Base-by-base conservation (phyloP, 1,140 invertebrate genomes). In the Semibalanus balanoides region DNA sequence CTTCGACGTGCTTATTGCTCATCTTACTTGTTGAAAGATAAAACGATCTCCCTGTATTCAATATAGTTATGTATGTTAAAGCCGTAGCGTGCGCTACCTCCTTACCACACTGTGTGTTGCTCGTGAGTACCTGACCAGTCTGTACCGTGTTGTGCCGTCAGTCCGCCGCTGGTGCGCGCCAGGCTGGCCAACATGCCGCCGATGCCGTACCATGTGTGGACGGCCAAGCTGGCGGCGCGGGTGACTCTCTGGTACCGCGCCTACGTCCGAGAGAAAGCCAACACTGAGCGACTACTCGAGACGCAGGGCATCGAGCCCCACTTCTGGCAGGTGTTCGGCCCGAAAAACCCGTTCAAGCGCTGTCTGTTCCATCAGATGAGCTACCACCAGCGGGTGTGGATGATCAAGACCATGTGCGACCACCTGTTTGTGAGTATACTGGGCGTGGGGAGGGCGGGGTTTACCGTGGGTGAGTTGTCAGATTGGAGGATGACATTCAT, bases 191-290 rank as follows among this genome's bases (percentile, higher is more conserved):
- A 84, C 81, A 83, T 87, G 78, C 86, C 85, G 70, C 81, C 86
- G 31, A 88, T 88, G 87, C 87, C 88, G 31, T 89, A 88, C 78
- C 84, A 84, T 78, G 87, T 88, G 77, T 89, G 88, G 88, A 86
- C 86, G 9, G 83, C 85, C 64, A 86, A 87, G 77, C 81, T 89
- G 30, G 78, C 82, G 19, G 82, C 84, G 75, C 87, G 85, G 77
- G 80, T 87, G 31, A 81, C 82, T 71, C 81, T 82, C 30, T 89
- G 88, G 87, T 88, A 87, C 79, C 87, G 87, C 80, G 79, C 84
- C 74, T 87, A 87, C 80, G 81, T 84, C 51, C 83, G 83, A 30
- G 85, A 85, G 75, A 75, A 80, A 78, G 76, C 77, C n/a, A 77
- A 77, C 73, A 79, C 78, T 29, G 81, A 81, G 75, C 79, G 87